Evolutionary conservation across 1,140 invertebrate species (phyloP), one percentile per base, ranked within the genome.

Genomic region (Meloidogyne hapla): DNA sequence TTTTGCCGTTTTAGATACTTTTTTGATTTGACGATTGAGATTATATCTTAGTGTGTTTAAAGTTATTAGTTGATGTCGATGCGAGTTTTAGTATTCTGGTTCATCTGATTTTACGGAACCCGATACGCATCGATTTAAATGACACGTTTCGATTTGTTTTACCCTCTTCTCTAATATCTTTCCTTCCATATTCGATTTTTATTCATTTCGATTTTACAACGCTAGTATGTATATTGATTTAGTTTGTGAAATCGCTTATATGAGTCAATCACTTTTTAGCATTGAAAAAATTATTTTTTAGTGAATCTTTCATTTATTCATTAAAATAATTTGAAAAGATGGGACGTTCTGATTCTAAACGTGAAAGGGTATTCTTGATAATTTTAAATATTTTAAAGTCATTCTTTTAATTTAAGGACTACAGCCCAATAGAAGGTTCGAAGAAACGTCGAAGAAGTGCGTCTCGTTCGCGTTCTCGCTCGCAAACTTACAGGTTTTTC

Each of bases 401-500:
- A 18, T 25, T 15, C 0, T 62, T 62, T 2, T 33, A 62, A n/a
- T 26, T 73, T 73, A 56, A 73, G 71, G 71, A 73, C 13, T 38
- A 28, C 4, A 73, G 71, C 38, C 71, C 71, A 38, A 21, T n/a
- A n/a, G 71, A 21, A 1, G 48, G 38, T 13, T 23, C 40, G 21
- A 45, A 64, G n/a, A 61, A 64, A 38, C 61, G 64, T 25, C 61
- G 64, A 13, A 42, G 71, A 15, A 73, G 56, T 73, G 26, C 13
- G 9, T 63, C 40, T 9, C 71, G 56, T 28, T 26, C 56, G 10
- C 71, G 71, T 73, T 73, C 71, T 23, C 71, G 71, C n/a, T 73
- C 71, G 21, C 23, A 73, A 23, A 73, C 71, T 38, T 73, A 73
- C 56, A 73, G 71, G 71, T 73, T 63, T 5, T 23, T 67, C 9